Conservation (phyloP, 1,140 invertebrate genomes). For the Contarinia nasturtii region DNA sequence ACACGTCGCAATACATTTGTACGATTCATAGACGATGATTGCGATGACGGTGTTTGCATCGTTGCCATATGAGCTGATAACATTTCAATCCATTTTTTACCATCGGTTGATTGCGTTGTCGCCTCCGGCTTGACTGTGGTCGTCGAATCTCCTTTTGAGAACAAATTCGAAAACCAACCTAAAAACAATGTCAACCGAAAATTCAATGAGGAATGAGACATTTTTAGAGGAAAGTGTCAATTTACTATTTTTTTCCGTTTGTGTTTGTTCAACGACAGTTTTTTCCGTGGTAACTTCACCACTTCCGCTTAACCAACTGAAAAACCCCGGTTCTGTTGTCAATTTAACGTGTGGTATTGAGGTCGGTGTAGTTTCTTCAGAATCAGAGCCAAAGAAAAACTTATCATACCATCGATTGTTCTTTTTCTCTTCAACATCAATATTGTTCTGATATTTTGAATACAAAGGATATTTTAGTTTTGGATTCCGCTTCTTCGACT, state of each 20-base stretch:
- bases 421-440: too few species aligned
- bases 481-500: neutral
- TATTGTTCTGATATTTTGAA: neutral
- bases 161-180: constrained; percentile 21
- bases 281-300: too few species aligned
- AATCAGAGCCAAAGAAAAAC: too few species aligned
- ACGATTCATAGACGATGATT: constrained; percentile 7
- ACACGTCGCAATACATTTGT: constrained; percentile 10
- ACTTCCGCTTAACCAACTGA: too few species aligned
- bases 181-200: constrained; percentile 11
- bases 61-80: constrained; percentile 8
- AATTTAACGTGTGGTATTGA: too few species aligned
- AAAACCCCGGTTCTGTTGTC: too few species aligned
- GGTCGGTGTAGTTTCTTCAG: too few species aligned
- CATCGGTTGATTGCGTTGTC: neutral
- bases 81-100: neutral
- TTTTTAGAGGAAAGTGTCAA: neutral
- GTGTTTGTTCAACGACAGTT: too few species aligned
- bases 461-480: neutral
- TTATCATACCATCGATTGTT: too few species aligned
- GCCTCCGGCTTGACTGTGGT: constrained; percentile 10
- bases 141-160: constrained; percentile 16
- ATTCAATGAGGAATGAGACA: neutral
- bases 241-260: neutral
- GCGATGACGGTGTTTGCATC: constrained; percentile 7